Evolutionary conservation across 1,140 invertebrate species (phyloP).

Genomic region (Sitobion miscanthi): DNA sequence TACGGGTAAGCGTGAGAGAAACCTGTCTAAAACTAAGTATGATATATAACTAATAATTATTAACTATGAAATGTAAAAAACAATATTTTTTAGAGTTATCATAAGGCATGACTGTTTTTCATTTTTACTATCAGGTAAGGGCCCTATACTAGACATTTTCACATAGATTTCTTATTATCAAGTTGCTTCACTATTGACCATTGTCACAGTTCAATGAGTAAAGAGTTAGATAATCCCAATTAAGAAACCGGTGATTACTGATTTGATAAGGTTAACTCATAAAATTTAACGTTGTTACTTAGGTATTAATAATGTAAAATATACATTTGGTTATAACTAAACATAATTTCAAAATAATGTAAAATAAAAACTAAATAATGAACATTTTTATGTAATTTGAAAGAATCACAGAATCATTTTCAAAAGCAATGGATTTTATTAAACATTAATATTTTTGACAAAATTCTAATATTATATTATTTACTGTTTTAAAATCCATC

Average conservation of each 20-base stretch:
- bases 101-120: no score
- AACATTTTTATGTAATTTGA: not conserved
- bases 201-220: not conserved
- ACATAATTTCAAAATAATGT: not conserved
- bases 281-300: not conserved
- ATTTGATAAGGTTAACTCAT: not conserved
- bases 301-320: not conserved
- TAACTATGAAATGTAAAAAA: no score
- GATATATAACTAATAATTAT: no score
- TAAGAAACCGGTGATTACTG: not conserved
- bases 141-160: no score
- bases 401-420: not conserved
- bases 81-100: no score
- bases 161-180: no score
- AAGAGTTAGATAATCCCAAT: not conserved
- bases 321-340: not conserved
- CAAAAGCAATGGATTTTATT: not conserved
- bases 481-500: not conserved
- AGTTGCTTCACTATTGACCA: no score
- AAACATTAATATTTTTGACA: no score
- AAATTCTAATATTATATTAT: not conserved
- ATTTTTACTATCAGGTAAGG: no score
- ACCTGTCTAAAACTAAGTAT: no score
- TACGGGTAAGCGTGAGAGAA: no score
- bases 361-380: not conserved